Base-by-base conservation (phyloP, 2,888 invertebrate genomes). In the Cataglyphis livida region DNA sequence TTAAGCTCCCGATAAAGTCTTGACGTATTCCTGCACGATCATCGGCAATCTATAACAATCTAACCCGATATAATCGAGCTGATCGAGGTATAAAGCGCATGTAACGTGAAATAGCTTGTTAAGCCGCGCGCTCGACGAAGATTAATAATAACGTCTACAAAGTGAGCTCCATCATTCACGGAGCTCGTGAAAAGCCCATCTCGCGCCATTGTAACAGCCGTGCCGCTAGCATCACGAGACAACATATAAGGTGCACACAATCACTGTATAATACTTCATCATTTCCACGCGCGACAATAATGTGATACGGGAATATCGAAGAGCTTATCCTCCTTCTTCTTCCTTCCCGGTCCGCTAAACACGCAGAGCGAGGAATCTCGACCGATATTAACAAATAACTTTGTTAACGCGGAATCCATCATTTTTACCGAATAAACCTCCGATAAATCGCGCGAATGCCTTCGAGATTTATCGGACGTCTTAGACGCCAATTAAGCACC, bases 401-500 rank as follows among this genome's bases (percentile, higher is more conserved):
- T 61, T 61, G 61, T 68, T 54, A 68, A 51, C 57, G 57, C 41
- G 21, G 7, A 7, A 10, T n/a, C 48, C 15, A 32, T 68, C 65
- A 32, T 66, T 73, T 59, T 59, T 65, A 51, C 35, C 73, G 62
- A 82, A 82, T 82, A 85, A 87, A 88, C 82, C 75, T 71, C 62
- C 38, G 85, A 84, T 84, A 88, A 61, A 61, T 74, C 82, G 51
- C 64, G 57, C 64, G 64, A 81, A 61, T 38, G 62, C 18, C 12
- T 44, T 25, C 51, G 83, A 61, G 74, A 89, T 89, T 89, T 84
- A 87, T 87, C 82, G 21, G 66, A 86, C 82, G 66, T 84, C 83
- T 83, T 73, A 89, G 51, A 70, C 51, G 86, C 78, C 88, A 89
- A 89, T 89, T 89, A 89, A 89, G 79, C 84, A 81, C 85, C 89